phyloP scores from a whole-genome alignment of 2,113 vertebrate genomes.

The Trogon surrucura region DNA sequence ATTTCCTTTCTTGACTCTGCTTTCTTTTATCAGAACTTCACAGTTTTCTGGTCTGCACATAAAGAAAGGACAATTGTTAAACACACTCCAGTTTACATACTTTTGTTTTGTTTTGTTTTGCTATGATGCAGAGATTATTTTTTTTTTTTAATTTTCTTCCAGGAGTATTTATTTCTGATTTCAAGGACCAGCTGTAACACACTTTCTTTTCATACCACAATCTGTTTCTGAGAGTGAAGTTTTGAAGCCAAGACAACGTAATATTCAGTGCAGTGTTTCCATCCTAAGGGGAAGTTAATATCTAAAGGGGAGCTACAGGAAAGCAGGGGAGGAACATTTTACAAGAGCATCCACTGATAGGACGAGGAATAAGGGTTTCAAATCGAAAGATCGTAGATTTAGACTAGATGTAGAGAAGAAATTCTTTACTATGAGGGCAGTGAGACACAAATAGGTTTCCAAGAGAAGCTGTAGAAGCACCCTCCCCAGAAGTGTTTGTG shows the following conservation, averaged over 20 bases:
- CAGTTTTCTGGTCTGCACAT: background rate
- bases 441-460: too few species aligned
- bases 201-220: background rate
- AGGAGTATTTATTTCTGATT: background rate
- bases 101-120: background rate
- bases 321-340: too few species aligned
- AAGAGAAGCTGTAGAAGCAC: too few species aligned
- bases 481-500: too few species aligned
- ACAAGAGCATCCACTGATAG: too few species aligned
- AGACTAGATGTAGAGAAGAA: background rate
- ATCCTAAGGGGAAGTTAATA: rapidly evolving
- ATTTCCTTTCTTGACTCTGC: background rate
- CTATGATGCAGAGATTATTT: background rate
- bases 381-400: background rate
- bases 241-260: background rate
- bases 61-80: background rate
- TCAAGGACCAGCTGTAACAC: background rate
- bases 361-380: background rate
- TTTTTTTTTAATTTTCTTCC: background rate
- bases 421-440: too few species aligned
- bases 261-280: background rate
- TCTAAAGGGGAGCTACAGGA: background rate
- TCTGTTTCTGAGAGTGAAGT: background rate
- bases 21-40: background rate
- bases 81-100: background rate